Percentiles rank a stretch among this genome's conserved stretches.
phyloP scores from a whole-genome alignment of 2,797 vertebrate genomes.

The Echeneis naucrates region DNA sequence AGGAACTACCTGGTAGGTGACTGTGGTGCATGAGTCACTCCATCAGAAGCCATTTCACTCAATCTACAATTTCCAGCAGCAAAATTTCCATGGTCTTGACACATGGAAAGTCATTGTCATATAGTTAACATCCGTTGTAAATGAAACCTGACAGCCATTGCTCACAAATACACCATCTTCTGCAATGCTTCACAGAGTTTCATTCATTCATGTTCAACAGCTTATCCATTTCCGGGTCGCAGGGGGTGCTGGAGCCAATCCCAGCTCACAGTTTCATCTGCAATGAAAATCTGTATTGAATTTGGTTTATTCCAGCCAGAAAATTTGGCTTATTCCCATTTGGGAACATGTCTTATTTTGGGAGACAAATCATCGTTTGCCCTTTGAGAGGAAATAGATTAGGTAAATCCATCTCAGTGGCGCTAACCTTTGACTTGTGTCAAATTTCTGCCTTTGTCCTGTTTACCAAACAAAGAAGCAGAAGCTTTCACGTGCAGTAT shows the following conservation, averaged over 20 bases:
- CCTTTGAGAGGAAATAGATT: conserved; percentile 29
- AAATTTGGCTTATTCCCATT: too few relatives aligned
- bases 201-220: too few relatives aligned
- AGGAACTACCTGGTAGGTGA: conserved; percentile 10
- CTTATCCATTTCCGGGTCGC: too few relatives aligned
- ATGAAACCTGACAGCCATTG: neutral
- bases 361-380: conserved; percentile 32
- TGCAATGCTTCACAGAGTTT: too few relatives aligned
- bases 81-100: neutral
- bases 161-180: conserved; percentile 18
- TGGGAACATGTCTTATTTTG: conserved; percentile 44
- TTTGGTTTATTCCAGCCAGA: conserved; percentile 28
- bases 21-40: conserved; percentile 17
- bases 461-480: neutral
- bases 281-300: conserved; percentile 27
- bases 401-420: conserved; percentile 21
- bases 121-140: neutral
- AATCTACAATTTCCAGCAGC: conserved; percentile 5
- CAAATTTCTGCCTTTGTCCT: neutral
- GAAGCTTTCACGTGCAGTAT: neutral
- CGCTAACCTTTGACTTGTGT: conserved; percentile 17
- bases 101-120: neutral
- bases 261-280: conserved; percentile 25
- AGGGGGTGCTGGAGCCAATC: too few relatives aligned
- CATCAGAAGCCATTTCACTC: conserved; percentile 5